Base-by-base conservation (phyloP, 2,888 invertebrate genomes). In the Clusia tigrina region DNA sequence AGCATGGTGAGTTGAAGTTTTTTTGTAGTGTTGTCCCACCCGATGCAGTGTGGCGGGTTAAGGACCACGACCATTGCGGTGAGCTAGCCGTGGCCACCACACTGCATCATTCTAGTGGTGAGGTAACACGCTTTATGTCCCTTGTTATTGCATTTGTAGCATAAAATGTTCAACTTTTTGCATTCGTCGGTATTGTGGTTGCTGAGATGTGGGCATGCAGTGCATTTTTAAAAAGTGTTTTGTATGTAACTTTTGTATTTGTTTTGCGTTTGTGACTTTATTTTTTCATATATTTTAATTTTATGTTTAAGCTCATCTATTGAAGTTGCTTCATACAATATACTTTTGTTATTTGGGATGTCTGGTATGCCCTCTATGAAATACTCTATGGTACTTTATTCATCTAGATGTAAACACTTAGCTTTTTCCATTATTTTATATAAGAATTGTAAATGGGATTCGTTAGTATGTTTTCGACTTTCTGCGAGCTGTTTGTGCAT, bases 201-300 rank as follows among this genome's bases (percentile, higher is more conserved):
- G n/a, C 3, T 32, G 12, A 53, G n/a, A 51, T 61, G 55, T 51
- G 55, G 6, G 2, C 2, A n/a, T n/a, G 56, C 25, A 23, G 56
- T 57, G 20, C 56, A 57, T 42, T 57, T 57, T n/a, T n/a, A n/a
- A n/a, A 15, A 51, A 62, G 15, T 53, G 57, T 38, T 48, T 61
- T 15, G 26, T 12, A 23, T 55, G 48, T 10, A n/a, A 9, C 42
- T n/a, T 6, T n/a, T 15, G n/a, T n/a, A 15, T 9, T n/a, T 42
- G 12, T 17, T 42, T 42, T n/a, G n/a, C 9, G n/a, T n/a, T n/a
- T n/a, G n/a, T n/a, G n/a, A n/a, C n/a, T n/a, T n/a, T n/a, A n/a
- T n/a, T n/a, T n/a, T n/a, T n/a, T n/a, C n/a, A n/a, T n/a, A n/a
- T n/a, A n/a, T n/a, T n/a, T n/a, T n/a, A n/a, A n/a, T n/a, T n/a